These are phyloP conservation scores for Microtus pennsylvanicus DNA, from an alignment of 2,113 vertebrate genomes.

Conservation along the genomic window DNA sequence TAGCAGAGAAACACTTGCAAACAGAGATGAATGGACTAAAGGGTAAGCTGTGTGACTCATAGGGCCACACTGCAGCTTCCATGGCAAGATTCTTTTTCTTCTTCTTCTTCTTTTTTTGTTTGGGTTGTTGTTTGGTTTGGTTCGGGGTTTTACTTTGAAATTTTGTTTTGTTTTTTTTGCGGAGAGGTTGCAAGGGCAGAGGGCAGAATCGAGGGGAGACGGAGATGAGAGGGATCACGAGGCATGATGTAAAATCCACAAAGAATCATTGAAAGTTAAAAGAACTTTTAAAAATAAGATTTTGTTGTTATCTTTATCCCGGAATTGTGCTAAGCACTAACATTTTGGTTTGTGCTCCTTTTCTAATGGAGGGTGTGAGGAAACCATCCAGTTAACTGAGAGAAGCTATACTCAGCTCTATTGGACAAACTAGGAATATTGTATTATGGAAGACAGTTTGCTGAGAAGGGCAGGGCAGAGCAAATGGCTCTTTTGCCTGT, in stretches of 20 bases:
- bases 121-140: background rate
- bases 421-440: background rate
- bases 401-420: background rate
- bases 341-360: background rate
- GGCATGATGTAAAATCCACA: background rate
- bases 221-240: background rate
- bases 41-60: background rate
- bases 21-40: background rate
- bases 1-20: background rate
- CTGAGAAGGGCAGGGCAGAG: background rate
- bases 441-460: background rate
- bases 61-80: background rate
- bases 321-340: background rate
- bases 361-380: background rate
- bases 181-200: background rate
- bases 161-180: background rate
- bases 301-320: background rate
- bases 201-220: background rate
- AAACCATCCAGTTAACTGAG: background rate
- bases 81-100: background rate
- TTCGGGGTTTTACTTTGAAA: background rate
- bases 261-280: background rate
- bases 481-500: background rate
- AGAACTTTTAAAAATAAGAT: background rate
- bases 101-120: background rate